These are phyloP conservation scores for Babylonia areolata DNA, from an alignment of 1,140 invertebrate species.

Conservation along the genomic window DNA sequence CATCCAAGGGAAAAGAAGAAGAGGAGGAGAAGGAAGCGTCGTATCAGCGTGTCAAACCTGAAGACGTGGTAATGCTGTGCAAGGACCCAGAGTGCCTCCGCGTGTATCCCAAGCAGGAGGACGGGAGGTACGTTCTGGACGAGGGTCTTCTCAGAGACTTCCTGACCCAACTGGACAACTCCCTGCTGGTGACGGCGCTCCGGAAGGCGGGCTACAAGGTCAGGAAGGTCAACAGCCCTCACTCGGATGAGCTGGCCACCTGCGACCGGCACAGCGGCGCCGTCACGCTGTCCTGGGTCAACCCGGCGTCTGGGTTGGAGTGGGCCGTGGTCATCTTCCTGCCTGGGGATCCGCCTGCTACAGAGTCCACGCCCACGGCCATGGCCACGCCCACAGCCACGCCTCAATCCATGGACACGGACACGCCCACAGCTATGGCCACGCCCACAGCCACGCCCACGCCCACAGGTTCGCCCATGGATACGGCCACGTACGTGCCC, in stretches of 20 bases:
- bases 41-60: background rate
- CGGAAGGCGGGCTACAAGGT: background rate
- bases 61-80: conserved; percentile 18
- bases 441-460: too few species aligned
- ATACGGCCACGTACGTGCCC: too few species aligned
- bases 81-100: background rate
- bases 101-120: background rate
- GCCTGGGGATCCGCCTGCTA: conserved; percentile 13
- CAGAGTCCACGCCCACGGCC: too few species aligned
- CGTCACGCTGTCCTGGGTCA: conserved; percentile 17
- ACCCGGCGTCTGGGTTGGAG: conserved; percentile 27
- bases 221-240: background rate
- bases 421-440: too few species aligned
- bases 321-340: conserved; percentile 26
- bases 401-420: too few species aligned
- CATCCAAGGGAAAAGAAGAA: too few species aligned
- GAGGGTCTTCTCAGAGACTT: background rate
- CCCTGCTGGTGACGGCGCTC: background rate
- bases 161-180: background rate
- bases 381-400: too few species aligned
- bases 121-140: background rate
- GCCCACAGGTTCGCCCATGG: too few species aligned
- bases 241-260: conserved; percentile 5
- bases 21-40: too few species aligned
- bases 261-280: background rate